phyloP scores from a whole-genome alignment of 2,888 invertebrate genomes.

The Xestia ashworthii region DNA sequence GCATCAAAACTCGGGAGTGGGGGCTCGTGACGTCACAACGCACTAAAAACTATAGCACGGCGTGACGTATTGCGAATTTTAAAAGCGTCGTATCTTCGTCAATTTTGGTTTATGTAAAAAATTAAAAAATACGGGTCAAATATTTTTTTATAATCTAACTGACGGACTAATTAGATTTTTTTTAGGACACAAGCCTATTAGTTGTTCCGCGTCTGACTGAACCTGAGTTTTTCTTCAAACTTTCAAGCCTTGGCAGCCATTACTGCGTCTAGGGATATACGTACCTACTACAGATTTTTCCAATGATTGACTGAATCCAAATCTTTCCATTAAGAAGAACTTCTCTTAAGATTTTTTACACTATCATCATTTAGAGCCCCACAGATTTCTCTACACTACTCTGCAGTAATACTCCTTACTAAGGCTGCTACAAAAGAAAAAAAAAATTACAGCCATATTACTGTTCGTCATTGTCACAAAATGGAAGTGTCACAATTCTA shows the following conservation, averaged over 20 bases:
- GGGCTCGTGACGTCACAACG: too few relatives aligned
- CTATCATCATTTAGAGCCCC: neutral
- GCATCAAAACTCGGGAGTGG: too few relatives aligned
- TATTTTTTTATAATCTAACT: too few relatives aligned
- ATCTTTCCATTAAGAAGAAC: neutral
- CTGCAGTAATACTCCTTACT: neutral
- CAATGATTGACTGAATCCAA: neutral
- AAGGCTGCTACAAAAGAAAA: neutral
- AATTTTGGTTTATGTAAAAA: too few relatives aligned
- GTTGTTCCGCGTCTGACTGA: neutral
- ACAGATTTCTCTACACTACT: neutral
- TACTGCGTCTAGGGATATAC: neutral
- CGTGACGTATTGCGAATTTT: too few relatives aligned
- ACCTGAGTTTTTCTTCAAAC: neutral
- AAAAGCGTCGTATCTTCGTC: too few relatives aligned
- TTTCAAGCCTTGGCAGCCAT: neutral
- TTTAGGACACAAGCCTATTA: too few relatives aligned
- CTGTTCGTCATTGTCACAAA: constrained; percentile 11
- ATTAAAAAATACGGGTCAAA: too few relatives aligned
- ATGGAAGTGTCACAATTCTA: constrained; percentile 19
- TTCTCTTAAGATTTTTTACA: neutral
- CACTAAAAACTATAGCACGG: too few relatives aligned
- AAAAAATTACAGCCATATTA: neutral
- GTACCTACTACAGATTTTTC: too few relatives aligned
- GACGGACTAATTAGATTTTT: too few relatives aligned